Evolutionary conservation across 2,113 vertebrate species (phyloP).

Genomic region (Pseudopodoces humilis): DNA sequence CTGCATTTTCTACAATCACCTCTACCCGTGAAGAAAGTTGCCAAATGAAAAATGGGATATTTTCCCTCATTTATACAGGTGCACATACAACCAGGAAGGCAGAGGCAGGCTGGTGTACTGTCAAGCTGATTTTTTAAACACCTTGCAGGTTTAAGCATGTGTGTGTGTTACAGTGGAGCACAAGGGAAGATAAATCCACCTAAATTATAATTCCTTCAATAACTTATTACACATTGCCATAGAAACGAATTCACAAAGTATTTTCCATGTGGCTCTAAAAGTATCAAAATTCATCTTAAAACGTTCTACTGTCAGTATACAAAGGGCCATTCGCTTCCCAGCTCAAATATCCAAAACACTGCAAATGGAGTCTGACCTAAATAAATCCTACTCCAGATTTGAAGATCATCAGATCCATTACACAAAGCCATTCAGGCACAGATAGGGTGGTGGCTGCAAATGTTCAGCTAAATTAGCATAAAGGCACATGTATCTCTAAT

Average conservation of each 20-base stretch:
- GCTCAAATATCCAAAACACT: neutral
- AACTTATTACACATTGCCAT: neutral
- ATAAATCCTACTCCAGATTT: neutral
- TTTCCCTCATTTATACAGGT: neutral
- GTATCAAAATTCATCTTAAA: neutral
- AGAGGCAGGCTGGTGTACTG: neutral
- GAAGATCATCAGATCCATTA: neutral
- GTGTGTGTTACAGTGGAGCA: neutral
- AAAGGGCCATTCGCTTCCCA: neutral
- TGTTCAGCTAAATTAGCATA: neutral
- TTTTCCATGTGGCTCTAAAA: neutral
- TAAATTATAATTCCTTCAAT: neutral
- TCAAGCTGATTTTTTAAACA: neutral
- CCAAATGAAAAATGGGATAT: neutral
- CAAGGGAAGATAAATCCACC: neutral
- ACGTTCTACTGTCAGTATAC: neutral
- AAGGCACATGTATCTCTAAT: neutral
- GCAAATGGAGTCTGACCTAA: neutral
- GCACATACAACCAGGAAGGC: neutral
- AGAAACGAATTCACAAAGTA: neutral
- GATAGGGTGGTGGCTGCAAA: neutral
- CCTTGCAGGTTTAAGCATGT: neutral
- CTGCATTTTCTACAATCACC: neutral
- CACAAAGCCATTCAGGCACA: neutral
- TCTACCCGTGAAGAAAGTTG: neutral